Conservation (phyloP, 1,140 invertebrate species). For the Saxidomus purpurata region DNA sequence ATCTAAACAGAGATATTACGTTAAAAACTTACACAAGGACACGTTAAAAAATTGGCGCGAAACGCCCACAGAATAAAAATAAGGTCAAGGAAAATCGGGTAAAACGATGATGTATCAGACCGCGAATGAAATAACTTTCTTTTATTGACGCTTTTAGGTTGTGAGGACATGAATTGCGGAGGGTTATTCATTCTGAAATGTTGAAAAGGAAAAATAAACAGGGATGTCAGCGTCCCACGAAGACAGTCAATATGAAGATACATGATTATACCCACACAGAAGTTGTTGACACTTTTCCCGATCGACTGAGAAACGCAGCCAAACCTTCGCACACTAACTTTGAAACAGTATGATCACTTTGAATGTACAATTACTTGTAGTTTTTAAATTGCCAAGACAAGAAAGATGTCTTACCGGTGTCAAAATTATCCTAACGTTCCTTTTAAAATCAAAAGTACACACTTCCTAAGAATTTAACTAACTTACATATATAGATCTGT, state of each 20-base stretch:
- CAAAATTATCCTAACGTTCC: no score
- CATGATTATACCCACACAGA: neutral
- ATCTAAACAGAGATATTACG: no score
- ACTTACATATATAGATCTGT: no score
- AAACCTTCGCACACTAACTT: no score
- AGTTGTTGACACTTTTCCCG: neutral
- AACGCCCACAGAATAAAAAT: neutral
- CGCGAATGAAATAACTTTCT: neutral
- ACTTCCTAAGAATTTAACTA: no score
- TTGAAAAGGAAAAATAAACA: constrained; percentile 24
- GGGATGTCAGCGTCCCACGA: neutral
- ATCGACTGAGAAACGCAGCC: no score
- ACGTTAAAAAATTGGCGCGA: neutral
- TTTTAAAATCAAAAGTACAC: no score
- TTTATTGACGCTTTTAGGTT: constrained; percentile 9
- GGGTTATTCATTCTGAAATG: neutral
- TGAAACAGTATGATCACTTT: no score
- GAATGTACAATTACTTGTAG: no score
- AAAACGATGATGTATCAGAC: neutral
- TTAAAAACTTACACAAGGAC: no score
- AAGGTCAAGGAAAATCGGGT: neutral
- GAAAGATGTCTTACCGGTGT: no score
- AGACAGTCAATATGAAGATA: neutral
- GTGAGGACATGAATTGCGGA: neutral
- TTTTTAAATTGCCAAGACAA: no score